Evolutionary conservation across 2,113 vertebrate genomes (phyloP).

Genomic region (Crotalus helleri): DNA sequence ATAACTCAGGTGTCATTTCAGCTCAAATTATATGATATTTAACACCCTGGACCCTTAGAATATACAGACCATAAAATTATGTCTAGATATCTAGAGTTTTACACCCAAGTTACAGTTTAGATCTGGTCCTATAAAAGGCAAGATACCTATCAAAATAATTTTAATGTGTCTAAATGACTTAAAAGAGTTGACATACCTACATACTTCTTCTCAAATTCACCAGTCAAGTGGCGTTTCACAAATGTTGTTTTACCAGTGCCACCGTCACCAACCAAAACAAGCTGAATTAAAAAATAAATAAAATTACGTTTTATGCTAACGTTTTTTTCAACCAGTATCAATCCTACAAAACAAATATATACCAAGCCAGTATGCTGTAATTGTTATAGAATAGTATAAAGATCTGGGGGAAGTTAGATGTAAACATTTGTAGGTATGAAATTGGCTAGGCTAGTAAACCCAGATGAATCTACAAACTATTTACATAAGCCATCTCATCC

Average conservation of each 20-base stretch:
- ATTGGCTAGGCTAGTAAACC: not conserved
- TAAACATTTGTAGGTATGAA: not conserved
- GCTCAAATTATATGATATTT: not conserved
- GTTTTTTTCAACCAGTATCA: not conserved
- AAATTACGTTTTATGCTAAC: not conserved
- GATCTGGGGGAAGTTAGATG: not conserved
- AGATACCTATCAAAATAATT: not conserved
- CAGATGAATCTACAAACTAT: not conserved
- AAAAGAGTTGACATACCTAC: constrained; percentile 79
- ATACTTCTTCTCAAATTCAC: constrained; percentile 99
- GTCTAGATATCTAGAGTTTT: not conserved
- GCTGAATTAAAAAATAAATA: constrained; percentile 60
- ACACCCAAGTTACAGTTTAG: not conserved
- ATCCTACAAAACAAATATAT: not conserved
- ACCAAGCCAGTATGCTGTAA: no score
- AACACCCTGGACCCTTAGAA: not conserved
- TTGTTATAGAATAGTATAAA: not conserved
- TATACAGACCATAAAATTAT: not conserved
- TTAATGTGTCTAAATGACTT: not conserved
- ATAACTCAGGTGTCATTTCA: no score
- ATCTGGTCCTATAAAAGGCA: not conserved
- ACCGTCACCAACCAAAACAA: constrained; percentile 94
- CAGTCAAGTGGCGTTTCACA: constrained; percentile 94
- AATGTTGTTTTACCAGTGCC: constrained; percentile 98
- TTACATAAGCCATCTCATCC: not conserved